A percentile compares a stretch with the other conserved stretches of the same genome.
Conservation (phyloP, 1,140 invertebrate genomes). For the Thalassaphorura encarpata region DNA sequence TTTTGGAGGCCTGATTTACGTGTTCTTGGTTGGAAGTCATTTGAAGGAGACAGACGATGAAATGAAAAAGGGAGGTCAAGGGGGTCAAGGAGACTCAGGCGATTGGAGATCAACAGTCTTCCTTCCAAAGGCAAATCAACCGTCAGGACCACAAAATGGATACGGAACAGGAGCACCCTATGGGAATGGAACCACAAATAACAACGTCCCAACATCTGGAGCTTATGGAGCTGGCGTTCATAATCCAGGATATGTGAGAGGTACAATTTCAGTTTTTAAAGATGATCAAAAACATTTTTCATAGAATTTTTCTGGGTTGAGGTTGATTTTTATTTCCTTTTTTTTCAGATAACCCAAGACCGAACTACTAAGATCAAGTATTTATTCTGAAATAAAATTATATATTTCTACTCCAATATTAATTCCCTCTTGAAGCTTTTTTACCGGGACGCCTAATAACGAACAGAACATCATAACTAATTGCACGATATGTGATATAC, state of each 20-base stretch:
- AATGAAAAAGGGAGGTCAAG: neutral
- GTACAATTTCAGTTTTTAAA: neutral
- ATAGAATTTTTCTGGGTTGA: too few relatives aligned
- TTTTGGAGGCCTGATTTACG: conserved; percentile 17
- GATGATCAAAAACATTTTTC: neutral
- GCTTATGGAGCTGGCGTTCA: too few relatives aligned
- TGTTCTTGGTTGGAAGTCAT: conserved; percentile 19
- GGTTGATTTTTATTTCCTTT: too few relatives aligned
- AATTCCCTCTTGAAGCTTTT: too few relatives aligned
- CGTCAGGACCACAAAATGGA: neutral
- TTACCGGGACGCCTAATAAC: too few relatives aligned
- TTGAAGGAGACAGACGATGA: conserved; percentile 8
- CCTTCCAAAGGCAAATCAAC: neutral
- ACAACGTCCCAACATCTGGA: too few relatives aligned
- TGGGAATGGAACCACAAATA: too few relatives aligned
- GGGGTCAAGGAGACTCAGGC: neutral
- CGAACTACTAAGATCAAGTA: neutral
- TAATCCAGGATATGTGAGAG: conserved; percentile 6
- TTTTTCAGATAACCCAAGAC: neutral
- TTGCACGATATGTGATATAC: too few relatives aligned
- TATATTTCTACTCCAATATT: too few relatives aligned
- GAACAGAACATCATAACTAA: too few relatives aligned
- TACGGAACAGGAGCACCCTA: too few relatives aligned
- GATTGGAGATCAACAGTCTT: conserved; percentile 13
- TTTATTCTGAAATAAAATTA: too few relatives aligned